Percentiles rank a stretch among this genome's conserved stretches.
Evolutionary conservation across 1,140 invertebrate species (phyloP).

Genomic region (Panulirus ornatus): DNA sequence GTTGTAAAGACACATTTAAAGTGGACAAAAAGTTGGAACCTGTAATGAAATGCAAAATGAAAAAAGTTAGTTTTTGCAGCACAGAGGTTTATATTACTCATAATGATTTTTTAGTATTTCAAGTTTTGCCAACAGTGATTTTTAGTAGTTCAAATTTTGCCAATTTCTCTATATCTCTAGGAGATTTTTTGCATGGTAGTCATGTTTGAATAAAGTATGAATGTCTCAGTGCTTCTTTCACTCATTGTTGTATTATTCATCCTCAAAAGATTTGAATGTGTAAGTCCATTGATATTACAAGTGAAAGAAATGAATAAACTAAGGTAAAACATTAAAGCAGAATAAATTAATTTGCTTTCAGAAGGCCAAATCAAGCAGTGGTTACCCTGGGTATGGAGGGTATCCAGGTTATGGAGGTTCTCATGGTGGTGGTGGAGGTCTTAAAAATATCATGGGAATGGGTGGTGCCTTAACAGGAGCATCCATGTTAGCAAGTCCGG

Average conservation of each 20-base stretch:
- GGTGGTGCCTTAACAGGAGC: conserved; percentile 18
- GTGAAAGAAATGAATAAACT: not conserved
- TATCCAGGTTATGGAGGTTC: conserved; percentile 13
- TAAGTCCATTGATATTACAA: not conserved
- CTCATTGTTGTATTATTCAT: too few relatives aligned
- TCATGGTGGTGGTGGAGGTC: conserved; percentile 14
- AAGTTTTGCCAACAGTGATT: not conserved
- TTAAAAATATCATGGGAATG: conserved; percentile 33
- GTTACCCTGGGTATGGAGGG: conserved; percentile 15
- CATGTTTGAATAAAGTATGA: not conserved
- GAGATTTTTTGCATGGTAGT: not conserved
- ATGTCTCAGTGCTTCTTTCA: too few relatives aligned
- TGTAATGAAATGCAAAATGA: too few relatives aligned
- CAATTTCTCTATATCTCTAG: not conserved
- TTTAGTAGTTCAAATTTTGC: not conserved
- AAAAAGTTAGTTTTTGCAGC: too few relatives aligned
- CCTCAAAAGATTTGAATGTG: not conserved
- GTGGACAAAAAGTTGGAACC: too few relatives aligned
- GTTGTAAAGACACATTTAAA: too few relatives aligned
- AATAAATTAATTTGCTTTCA: conserved; percentile 5
- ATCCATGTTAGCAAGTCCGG: conserved; percentile 28
- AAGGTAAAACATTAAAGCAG: not conserved
- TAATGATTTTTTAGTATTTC: not conserved
- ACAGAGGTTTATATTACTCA: too few relatives aligned
- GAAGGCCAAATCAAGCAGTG: not conserved